Evolutionary conservation across 2,797 vertebrate genomes (phyloP).

Genomic region (Thalassophryne amazonica): DNA sequence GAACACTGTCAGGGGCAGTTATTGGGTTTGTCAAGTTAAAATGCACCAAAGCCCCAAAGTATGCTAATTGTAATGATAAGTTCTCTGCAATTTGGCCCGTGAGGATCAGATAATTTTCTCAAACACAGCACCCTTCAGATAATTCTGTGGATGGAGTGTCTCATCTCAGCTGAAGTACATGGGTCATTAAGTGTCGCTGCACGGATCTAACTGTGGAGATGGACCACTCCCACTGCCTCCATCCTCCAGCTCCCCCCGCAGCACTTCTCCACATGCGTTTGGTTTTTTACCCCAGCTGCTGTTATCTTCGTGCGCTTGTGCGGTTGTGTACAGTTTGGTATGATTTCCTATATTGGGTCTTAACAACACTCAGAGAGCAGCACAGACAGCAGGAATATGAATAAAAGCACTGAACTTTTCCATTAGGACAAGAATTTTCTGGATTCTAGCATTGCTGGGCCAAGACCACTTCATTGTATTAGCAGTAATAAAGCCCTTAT

Average conservation of each 20-base stretch:
- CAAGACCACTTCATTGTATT: slow-evolving; percentile 45
- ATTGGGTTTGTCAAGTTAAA: slow-evolving; percentile 35
- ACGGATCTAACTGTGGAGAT: slow-evolving; percentile 59
- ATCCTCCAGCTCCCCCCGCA: slow-evolving; percentile 1
- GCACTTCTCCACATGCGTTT: slow-evolving; percentile 1
- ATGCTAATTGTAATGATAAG: slow-evolving; percentile 65
- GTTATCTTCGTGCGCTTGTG: slow-evolving; percentile 7
- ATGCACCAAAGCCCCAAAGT: slow-evolving; percentile 46
- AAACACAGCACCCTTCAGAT: slow-evolving; percentile 72
- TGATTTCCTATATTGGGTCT: slow-evolving; percentile 38
- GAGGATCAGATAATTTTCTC: slow-evolving; percentile 71
- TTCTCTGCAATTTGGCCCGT: slow-evolving; percentile 65
- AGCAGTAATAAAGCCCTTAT: slow-evolving; percentile 44
- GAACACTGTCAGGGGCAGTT: background rate
- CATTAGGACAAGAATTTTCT: slow-evolving; percentile 29
- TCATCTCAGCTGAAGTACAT: slow-evolving; percentile 75
- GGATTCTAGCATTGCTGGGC: slow-evolving; percentile 28
- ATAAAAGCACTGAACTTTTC: slow-evolving; percentile 41
- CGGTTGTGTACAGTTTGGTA: slow-evolving; percentile 13
- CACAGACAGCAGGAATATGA: slow-evolving; percentile 15
- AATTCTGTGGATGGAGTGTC: slow-evolving; percentile 75
- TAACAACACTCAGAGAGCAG: slow-evolving; percentile 13
- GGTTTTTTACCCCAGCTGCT: background rate
- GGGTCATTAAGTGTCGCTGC: slow-evolving; percentile 75
- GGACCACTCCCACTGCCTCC: slow-evolving; percentile 24